Percentiles rank a stretch among this genome's conserved stretches.
Conservation (phyloP, 2,113 vertebrate genomes). For the Spea bombifrons region DNA sequence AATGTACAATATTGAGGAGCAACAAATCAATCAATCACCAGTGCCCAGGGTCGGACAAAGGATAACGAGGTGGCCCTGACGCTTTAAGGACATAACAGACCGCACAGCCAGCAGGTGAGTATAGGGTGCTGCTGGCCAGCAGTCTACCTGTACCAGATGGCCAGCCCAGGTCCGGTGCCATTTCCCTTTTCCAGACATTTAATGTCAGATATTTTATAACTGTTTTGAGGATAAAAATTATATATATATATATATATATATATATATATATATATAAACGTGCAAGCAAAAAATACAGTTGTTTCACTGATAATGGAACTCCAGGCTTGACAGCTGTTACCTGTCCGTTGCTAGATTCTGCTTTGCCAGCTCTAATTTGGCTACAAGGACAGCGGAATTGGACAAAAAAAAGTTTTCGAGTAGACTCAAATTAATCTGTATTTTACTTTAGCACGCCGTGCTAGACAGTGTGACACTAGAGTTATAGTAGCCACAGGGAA, state of each 20-base stretch:
- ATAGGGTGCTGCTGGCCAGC: no score
- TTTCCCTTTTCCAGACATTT: not conserved
- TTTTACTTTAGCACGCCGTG: constrained; percentile 36
- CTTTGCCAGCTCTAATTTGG: constrained; percentile 20
- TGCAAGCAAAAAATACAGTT: not conserved
- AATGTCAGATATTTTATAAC: constrained; percentile 5
- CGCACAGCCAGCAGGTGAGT: no score
- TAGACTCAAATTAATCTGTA: constrained; percentile 27
- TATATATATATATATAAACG: no score
- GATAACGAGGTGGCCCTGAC: no score
- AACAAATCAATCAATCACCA: no score
- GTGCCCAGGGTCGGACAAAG: no score
- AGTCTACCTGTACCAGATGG: no score
- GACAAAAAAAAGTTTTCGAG: not conserved
- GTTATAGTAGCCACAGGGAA: constrained; percentile 50
- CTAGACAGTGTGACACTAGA: constrained; percentile 38
- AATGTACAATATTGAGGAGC: no score
- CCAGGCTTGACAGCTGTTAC: constrained; percentile 2
- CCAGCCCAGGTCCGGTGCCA: no score
- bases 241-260: not conserved
- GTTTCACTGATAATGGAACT: constrained; percentile 5
- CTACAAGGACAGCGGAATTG: not conserved
- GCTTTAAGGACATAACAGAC: no score
- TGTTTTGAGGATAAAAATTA: not conserved
- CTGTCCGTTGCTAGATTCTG: not conserved